Conservation (phyloP, 1,140 invertebrate genomes). For the Dreissena rostriformis region DNA sequence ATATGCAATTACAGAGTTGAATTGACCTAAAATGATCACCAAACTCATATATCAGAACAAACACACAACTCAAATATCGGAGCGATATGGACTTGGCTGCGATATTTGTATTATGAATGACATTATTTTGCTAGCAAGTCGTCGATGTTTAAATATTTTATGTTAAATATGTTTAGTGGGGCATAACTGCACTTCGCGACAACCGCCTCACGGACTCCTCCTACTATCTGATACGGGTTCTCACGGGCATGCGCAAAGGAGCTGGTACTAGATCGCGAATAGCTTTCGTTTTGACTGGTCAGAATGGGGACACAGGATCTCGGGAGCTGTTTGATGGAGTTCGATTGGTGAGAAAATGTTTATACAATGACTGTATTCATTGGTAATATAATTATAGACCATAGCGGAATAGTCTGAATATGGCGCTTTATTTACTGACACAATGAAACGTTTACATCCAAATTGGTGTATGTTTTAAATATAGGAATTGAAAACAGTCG, state of each 20-base stretch:
- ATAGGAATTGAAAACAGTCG: too few species aligned
- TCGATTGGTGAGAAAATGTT: slow-evolving; percentile 8
- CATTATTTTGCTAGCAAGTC: not conserved
- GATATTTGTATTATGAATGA: not conserved
- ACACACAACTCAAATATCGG: not conserved
- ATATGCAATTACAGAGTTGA: too few species aligned
- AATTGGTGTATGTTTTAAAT: too few species aligned
- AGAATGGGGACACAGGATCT: slow-evolving; percentile 62
- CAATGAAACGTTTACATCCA: too few species aligned
- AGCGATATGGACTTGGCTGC: too few species aligned
- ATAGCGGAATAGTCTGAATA: too few species aligned
- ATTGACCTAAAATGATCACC: too few species aligned
- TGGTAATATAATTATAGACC: too few species aligned
- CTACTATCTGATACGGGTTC: slow-evolving; percentile 70
- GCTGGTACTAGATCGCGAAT: slow-evolving; percentile 70
- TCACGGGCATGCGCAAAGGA: slow-evolving; percentile 66
- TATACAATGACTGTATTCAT: too few species aligned
- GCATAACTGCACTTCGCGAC: slow-evolving; percentile 66
- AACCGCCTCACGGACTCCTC: slow-evolving; percentile 67
- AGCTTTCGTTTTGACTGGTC: slow-evolving; percentile 67
- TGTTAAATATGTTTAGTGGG: slow-evolving; percentile 58
- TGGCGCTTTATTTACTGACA: too few species aligned
- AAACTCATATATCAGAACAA: not conserved
- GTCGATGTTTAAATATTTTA: not conserved
- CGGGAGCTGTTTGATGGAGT: slow-evolving; percentile 64